Evolutionary conservation across 2,888 invertebrate genomes (phyloP), one percentile per base, ranked within the genome.

Genomic region (Zelleria hepariella): DNA sequence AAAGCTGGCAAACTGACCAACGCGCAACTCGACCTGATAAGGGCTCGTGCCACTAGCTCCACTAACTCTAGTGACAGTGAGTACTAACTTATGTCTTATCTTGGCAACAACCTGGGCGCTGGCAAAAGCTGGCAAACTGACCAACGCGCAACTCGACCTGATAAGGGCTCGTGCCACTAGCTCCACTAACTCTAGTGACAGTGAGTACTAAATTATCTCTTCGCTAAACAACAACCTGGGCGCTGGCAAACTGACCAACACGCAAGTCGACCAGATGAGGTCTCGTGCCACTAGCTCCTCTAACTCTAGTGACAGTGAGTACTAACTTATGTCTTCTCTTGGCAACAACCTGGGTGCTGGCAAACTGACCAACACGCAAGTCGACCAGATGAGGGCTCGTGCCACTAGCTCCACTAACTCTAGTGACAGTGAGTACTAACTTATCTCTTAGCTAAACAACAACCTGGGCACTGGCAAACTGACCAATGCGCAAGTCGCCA

Each of bases 181-280:
- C 62, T 91, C 90, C 23, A 79, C 82, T 59, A 84, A 82, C 51
- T 91, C 90, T 24, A 79, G 82, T 59, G 85, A 82, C 54, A 70
- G 86, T 86, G 58, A 78, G 85, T 77, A n/a, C n/a, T n/a, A n/a
- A n/a, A n/a, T n/a, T n/a, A n/a, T n/a, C n/a, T n/a, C n/a, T n/a
- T n/a, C n/a, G n/a, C n/a, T 92, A 48, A 78, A 89, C 57, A 93
- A 93, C 74, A 92, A 93, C 77, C 78, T 93, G 53, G 76, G 75
- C 48, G 61, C 71, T 49, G 73, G 79, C 60, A 91, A 91, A 67
- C 83, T 91, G 53, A 91, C 85, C 67, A 92, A 92, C 71, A 87
- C 91, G 5, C 90, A 91, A 56, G 75, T 92, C 70, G 92, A 92
- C 70, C 90, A 90, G 63, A 80, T 91, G 32, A 82, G 91, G 66